Evolutionary conservation across 2,113 vertebrate genomes (phyloP).

Genomic region (Amblyornis subalaris): DNA sequence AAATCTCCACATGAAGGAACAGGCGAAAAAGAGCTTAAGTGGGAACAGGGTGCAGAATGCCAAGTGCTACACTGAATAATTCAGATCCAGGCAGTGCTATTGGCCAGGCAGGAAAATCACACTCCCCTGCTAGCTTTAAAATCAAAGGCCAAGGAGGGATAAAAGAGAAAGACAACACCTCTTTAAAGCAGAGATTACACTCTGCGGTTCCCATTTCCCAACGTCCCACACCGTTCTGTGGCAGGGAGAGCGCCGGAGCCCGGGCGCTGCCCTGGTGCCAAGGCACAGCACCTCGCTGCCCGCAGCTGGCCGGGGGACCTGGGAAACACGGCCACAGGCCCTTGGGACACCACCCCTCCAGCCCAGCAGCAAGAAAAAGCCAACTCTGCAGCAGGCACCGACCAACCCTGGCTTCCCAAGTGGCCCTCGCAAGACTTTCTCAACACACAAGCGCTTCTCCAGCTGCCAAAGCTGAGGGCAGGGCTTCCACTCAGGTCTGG

Average conservation of each 20-base stretch:
- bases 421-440: neutral
- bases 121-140: slow-evolving; percentile 58
- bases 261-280: neutral
- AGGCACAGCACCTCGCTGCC: neutral
- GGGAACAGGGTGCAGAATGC: slow-evolving; percentile 50
- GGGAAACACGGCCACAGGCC: rapidly evolving
- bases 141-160: slow-evolving; percentile 48
- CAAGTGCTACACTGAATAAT: slow-evolving; percentile 50
- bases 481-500: neutral
- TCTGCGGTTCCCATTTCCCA: slow-evolving; percentile 20
- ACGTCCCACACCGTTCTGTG: neutral
- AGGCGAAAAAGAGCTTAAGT: slow-evolving; percentile 54
- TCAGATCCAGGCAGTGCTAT: slow-evolving; percentile 27
- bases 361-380: neutral
- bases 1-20: slow-evolving; percentile 63
- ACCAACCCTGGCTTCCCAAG: neutral
- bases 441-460: rapidly evolving
- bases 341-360: neutral
- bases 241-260: neutral
- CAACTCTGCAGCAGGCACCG: neutral
- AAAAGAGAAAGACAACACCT: slow-evolving; percentile 52
- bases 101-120: slow-evolving; percentile 59
- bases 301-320: neutral
- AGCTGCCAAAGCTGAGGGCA: neutral
- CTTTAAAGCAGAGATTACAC: slow-evolving; percentile 47